A percentile compares a stretch with the other conserved stretches of the same genome.
These are phyloP conservation scores for Malacoraja senta DNA, from an alignment of 2,797 vertebrate genomes.

Conservation along the genomic window DNA sequence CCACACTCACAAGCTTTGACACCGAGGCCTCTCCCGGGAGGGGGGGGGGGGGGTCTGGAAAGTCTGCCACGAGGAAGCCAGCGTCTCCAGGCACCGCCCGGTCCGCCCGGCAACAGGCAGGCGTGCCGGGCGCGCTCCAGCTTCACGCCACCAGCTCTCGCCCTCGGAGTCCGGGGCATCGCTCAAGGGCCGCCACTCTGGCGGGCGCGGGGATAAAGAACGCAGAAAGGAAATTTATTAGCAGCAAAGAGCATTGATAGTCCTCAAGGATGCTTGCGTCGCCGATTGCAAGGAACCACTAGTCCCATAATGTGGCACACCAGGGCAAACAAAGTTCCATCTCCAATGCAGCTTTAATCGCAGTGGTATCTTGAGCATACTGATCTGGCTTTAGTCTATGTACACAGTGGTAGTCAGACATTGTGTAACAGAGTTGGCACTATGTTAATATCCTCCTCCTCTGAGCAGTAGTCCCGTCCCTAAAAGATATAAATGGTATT, in stretches of 20 bases:
- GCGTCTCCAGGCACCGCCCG: neutral
- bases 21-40: neutral
- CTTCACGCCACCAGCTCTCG: constrained; percentile 48
- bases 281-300: constrained; percentile 60
- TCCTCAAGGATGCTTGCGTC: constrained; percentile 59
- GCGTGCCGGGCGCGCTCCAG: too few relatives aligned
- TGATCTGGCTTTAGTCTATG: constrained; percentile 54
- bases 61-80: constrained; percentile 11
- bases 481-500: constrained; percentile 45
- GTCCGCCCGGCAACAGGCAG: too few relatives aligned
- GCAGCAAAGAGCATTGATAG: constrained; percentile 58
- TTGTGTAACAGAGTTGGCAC: constrained; percentile 48
- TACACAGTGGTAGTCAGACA: constrained; percentile 61
- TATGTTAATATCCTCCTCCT: constrained; percentile 81
- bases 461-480: constrained; percentile 94
- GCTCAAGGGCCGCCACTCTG: constrained; percentile 53
- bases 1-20: constrained; percentile 11
- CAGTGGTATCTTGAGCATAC: constrained; percentile 37
- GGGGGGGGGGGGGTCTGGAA: neutral
- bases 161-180: constrained; percentile 52
- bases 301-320: constrained; percentile 62
- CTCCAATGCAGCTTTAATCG: constrained; percentile 53
- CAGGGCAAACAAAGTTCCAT: constrained; percentile 58
- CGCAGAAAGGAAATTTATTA: constrained; percentile 61
- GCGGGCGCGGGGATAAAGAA: constrained; percentile 61